Conservation (phyloP, 2,888 invertebrate genomes). For the Abrostola triplasia region DNA sequence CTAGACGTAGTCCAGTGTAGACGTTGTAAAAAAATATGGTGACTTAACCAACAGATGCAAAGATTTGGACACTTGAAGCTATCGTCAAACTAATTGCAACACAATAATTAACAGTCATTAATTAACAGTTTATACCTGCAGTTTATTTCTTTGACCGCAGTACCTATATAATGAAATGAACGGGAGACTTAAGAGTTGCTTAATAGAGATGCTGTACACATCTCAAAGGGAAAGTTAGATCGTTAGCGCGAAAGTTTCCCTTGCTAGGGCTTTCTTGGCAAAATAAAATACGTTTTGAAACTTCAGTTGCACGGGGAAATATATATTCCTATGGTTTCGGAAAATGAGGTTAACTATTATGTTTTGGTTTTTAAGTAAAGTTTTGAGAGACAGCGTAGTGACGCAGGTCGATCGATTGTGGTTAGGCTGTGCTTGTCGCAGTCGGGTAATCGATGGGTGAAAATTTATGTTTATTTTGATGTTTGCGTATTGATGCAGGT, state of each 20-base stretch:
- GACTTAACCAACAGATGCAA: too few species aligned
- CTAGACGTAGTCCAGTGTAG: too few species aligned
- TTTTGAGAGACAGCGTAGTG: not conserved
- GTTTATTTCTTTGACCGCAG: constrained; percentile 8
- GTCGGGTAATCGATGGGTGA: too few species aligned
- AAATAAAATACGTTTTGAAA: constrained; percentile 10
- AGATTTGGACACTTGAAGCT: too few species aligned
- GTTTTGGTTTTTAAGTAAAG: not conserved
- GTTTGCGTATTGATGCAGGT: too few species aligned
- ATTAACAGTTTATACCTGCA: not conserved
- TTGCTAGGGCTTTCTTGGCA: constrained; percentile 7
- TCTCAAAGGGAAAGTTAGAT: constrained; percentile 20
- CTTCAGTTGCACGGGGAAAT: constrained; percentile 3
- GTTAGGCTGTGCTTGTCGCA: too few species aligned
- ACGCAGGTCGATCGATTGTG: too few species aligned
- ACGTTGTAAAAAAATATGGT: too few species aligned
- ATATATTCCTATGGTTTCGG: not conserved
- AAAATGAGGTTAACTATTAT: not conserved
- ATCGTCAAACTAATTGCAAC: not conserved
- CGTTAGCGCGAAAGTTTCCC: constrained; percentile 12
- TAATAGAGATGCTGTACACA: constrained; percentile 7
- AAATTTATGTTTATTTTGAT: too few species aligned
- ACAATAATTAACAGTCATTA: not conserved
- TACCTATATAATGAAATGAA: constrained; percentile 1
- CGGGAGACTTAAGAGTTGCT: not conserved